Evolutionary conservation across 2,113 vertebrate species (phyloP), one percentile per base, ranked within the genome.

Genomic region (Aegypius monachus): DNA sequence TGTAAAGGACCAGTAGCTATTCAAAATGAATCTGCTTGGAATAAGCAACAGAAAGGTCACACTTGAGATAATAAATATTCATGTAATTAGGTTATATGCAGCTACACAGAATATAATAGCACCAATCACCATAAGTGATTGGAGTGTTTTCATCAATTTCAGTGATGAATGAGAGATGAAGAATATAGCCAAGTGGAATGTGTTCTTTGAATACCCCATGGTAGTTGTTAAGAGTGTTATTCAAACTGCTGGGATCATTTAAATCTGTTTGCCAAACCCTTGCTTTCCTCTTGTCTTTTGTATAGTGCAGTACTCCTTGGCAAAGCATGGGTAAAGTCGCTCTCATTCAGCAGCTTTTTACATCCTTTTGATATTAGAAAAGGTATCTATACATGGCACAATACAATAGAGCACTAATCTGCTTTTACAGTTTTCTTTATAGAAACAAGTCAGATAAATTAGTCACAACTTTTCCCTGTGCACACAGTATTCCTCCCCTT

Each of bases 1-100:
- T 72, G 40, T 52, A 59, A 90, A 84, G 52, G 59, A 89, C n/a
- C 22, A 93, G 27, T 63, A 83, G 55, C 56, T 88, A 8, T 74
- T 92, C 20, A 62, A 32, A 91, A 61, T 58, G 0, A 36, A 40
- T 81, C 20, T 94, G 26, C 62, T 68, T 88, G 42, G 56, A 89
- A 93, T 78, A 91, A 74, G 61, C 31, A 85, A 61, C 56, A 52
- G 59, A 93, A 96, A 95, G 89, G 84, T 96, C 93, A 81, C 47
- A 73, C 26, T 70, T 75, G 27, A 53, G 36, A 77, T 91, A 73
- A 88, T 96, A 96, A 97, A 96, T 97, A 96, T 96, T 97, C 88
- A 96, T 94, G 95, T 90, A 94, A 96, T 97, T 95, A 96, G 52
- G 70, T 96, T 94, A 88, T 90, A 78, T 91, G 80, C 63, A 94